These are phyloP conservation scores for Silurus glanis DNA, from an alignment of 2,113 vertebrate species.

Conservation along the genomic window DNA sequence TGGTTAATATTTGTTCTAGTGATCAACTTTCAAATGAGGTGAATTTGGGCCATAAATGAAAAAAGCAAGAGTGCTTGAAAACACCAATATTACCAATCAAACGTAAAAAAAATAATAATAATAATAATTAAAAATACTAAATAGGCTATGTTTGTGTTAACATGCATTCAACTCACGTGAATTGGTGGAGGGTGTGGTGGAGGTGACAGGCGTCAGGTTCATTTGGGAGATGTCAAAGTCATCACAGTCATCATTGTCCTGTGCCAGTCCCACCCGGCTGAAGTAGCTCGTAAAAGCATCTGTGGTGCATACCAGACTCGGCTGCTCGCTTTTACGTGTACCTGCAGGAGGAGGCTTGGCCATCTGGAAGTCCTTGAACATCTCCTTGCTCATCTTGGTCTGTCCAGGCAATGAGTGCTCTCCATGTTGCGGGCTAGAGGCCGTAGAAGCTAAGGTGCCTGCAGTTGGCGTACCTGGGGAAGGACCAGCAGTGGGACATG, in stretches of 20 bases:
- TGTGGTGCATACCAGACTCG: constrained; percentile 88
- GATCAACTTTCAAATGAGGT: background rate
- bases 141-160: background rate
- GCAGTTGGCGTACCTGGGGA: constrained; percentile 80
- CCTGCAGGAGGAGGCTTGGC: constrained; percentile 91
- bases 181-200: constrained; percentile 95
- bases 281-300: constrained; percentile 98
- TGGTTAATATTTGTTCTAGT: background rate
- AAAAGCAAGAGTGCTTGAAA: background rate
- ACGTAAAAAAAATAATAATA: too few species aligned
- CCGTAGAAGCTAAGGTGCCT: constrained; percentile 76
- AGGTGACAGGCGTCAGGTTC: constrained; percentile 98
- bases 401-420: constrained; percentile 77
- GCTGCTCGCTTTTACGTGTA: constrained; percentile 85
- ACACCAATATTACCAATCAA: background rate
- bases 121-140: background rate
- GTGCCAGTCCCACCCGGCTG: constrained; percentile 93
- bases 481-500: constrained; percentile 78
- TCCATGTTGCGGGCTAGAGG: constrained; percentile 85
- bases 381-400: constrained; percentile 87
- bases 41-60: background rate
- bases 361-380: constrained; percentile 99
- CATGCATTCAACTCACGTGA: constrained; percentile 82
- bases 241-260: constrained; percentile 97
- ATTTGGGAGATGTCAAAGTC: constrained; percentile 99